These are phyloP conservation scores for Bugula neritina DNA, from an alignment of 2,888 invertebrate species.

Conservation along the genomic window DNA sequence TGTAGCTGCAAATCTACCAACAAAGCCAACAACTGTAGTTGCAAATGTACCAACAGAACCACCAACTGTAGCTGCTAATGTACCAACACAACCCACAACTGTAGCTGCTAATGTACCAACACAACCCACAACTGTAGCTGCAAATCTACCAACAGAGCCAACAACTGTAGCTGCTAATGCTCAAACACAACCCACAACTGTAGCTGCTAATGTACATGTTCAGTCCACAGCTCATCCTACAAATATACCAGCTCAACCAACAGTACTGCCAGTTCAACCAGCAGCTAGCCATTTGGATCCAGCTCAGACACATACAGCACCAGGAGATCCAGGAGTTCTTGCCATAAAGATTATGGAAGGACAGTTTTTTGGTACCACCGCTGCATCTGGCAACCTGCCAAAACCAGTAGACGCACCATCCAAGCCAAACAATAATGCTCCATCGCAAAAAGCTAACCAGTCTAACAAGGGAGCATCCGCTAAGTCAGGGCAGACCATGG, in stretches of 20 bases:
- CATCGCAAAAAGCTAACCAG: no score
- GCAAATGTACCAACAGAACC: background rate
- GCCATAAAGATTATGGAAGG: background rate
- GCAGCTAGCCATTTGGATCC: no score
- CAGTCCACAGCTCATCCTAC: no score
- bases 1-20: background rate
- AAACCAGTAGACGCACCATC: background rate
- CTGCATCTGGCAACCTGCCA: background rate
- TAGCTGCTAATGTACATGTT: no score
- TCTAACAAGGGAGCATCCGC: no score
- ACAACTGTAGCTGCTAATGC: background rate
- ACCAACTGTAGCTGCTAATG: background rate
- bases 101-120: background rate
- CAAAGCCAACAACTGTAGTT: background rate
- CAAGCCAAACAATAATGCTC: no score
- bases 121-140: background rate
- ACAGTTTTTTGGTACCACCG: no score
- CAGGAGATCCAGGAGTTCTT: background rate
- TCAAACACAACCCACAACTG: background rate
- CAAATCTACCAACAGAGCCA: background rate
- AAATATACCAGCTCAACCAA: no score
- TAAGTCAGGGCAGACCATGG: no score
- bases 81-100: background rate
- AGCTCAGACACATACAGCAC: background rate
- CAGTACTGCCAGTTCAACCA: no score